These are phyloP conservation scores for Laothoe populi DNA, from an alignment of 2,888 invertebrate species.

Conservation along the genomic window DNA sequence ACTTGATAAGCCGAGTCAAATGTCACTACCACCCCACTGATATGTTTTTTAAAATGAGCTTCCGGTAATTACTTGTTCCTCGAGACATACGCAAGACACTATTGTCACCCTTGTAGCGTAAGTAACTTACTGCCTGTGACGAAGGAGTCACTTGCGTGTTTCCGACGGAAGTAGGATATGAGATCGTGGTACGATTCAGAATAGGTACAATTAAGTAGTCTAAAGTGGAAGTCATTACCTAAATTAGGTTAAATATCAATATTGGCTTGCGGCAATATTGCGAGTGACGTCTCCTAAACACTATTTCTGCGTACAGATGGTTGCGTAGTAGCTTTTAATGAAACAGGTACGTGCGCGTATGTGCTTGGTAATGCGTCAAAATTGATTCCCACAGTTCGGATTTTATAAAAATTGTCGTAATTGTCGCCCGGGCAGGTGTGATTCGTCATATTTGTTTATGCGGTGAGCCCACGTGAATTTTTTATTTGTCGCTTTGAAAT, in stretches of 20 bases:
- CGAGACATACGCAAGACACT: constrained; percentile 60
- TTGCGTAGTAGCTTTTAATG: constrained; percentile 27
- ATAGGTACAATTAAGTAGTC: constrained; percentile 50
- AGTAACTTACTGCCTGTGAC: constrained; percentile 73
- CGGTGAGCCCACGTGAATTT: constrained; percentile 52
- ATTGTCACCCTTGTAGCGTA: constrained; percentile 64
- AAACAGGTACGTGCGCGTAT: constrained; percentile 40
- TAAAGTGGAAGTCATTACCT: constrained; percentile 41
- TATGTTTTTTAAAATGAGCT: constrained; percentile 73
- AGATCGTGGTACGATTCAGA: constrained; percentile 52
- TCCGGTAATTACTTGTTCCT: constrained; percentile 82
- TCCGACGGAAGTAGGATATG: constrained; percentile 78
- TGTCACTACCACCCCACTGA: constrained; percentile 76
- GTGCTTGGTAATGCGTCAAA: constrained; percentile 36
- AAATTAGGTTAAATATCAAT: constrained; percentile 43
- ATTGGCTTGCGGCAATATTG: constrained; percentile 32
- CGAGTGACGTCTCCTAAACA: constrained; percentile 26
- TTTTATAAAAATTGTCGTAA: constrained; percentile 63
- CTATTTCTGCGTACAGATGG: constrained; percentile 15
- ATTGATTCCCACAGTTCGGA: constrained; percentile 60
- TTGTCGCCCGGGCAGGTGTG: constrained; percentile 74
- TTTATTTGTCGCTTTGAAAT: constrained; percentile 59
- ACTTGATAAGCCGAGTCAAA: constrained; percentile 80
- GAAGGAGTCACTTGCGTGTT: constrained; percentile 65
- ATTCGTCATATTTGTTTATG: constrained; percentile 60